Base-by-base conservation (phyloP, 2,888 invertebrate species). In the Malthinus seriepunctatus region DNA sequence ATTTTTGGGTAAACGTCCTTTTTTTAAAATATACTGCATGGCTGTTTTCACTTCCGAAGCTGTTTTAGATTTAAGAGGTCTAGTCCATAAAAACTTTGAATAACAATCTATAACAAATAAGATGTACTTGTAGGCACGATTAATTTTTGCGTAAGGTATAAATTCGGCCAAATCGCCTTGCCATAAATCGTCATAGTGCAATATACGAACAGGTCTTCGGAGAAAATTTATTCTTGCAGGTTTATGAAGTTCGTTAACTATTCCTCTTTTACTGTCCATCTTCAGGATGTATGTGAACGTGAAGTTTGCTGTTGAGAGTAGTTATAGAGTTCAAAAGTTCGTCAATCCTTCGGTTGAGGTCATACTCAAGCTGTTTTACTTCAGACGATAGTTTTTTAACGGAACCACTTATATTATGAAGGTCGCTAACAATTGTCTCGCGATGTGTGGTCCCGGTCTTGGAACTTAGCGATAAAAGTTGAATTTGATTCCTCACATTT, bases 111-210 rank as follows among this genome's bases (percentile, higher is more conserved):
- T 78, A 10, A 75, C 67, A n/a, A 72, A 70, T 52, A 79, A 63
- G 35, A 78, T 62, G 54, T 71, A 76, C 55, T 70, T 70, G 56
- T 63, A 70, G 3, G 69, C 69, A 10, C 69, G 72, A 62, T 77
- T 78, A 15, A 68, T 58, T 35, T 55, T 59, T 8, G 73, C 47
- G 69, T 71, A 73, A 15, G 62, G 51, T 69, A 78, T 76, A 14
- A 74, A 74, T 15, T 63, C 58, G 0, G 46, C 57, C 8, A 63
- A 56, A 71, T 80, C 78, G n/a, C 74, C 73, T 71, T 79, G 79
- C 78, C 75, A 78, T 10, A 77, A 67, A 62, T 79, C 76, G 68
- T 78, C 72, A 6, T 78, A 64, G 42, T 71, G 76, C 62, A 73
- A 73, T 37, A 74, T 67, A 12, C 74, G 67, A 32, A 74, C 73